Percentiles rank a stretch among this genome's conserved stretches.
These are phyloP conservation scores for Argya squamiceps DNA, from an alignment of 2,797 vertebrate species.

Conservation along the genomic window DNA sequence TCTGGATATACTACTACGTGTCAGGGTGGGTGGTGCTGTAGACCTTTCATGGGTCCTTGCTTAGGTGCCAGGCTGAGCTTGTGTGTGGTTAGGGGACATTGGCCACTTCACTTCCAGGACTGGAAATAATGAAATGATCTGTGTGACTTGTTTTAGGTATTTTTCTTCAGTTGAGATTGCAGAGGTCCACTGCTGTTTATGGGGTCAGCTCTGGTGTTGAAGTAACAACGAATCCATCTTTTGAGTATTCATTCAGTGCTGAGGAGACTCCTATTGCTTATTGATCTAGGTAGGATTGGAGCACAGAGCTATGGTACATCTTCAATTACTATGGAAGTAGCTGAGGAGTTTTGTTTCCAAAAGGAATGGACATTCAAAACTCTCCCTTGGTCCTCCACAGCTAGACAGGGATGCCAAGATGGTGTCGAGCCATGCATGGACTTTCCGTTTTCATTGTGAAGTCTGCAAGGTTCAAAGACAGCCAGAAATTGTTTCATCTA, in stretches of 20 bases:
- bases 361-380: neutral
- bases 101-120: accelerated
- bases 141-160: neutral
- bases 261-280: neutral
- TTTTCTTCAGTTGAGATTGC: neutral
- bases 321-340: neutral
- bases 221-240: neutral
- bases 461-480: neutral
- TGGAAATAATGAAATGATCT: neutral
- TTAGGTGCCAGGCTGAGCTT: neutral
- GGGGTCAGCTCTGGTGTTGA: neutral
- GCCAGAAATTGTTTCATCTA: neutral
- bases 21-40: neutral
- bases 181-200: neutral
- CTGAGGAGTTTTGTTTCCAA: neutral
- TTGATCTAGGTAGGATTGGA: neutral
- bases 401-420: neutral
- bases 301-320: neutral
- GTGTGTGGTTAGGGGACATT: accelerated
- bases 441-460: neutral
- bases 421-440: neutral
- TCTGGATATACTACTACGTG: neutral
- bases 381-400: neutral
- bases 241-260: neutral
- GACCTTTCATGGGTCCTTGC: neutral